Percentiles rank a stretch among this genome's conserved stretches.
These are phyloP conservation scores for Xenopus petersii DNA, from an alignment of 2,797 vertebrate genomes.

Conservation along the genomic window DNA sequence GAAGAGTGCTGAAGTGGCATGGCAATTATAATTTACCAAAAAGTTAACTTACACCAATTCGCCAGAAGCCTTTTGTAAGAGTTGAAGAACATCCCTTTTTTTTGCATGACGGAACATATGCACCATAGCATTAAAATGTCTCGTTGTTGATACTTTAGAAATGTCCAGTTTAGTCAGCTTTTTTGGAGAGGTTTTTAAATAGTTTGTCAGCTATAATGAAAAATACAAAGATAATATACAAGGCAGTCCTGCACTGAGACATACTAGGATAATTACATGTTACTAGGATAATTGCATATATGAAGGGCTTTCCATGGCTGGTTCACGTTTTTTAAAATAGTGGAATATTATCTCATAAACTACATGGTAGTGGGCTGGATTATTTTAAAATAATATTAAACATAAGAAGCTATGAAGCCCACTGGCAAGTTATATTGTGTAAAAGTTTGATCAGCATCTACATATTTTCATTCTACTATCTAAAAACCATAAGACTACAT, in stretches of 20 bases:
- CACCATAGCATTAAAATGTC: conserved; percentile 55
- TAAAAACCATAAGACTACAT: too few relatives aligned
- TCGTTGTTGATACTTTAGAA: not conserved
- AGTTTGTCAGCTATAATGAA: conserved; percentile 53
- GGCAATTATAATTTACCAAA: too few relatives aligned
- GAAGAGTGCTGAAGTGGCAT: too few relatives aligned
- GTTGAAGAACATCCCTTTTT: conserved; percentile 57
- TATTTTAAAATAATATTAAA: too few relatives aligned
- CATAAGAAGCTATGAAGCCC: too few relatives aligned
- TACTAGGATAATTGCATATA: not conserved
- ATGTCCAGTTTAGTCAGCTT: conserved; percentile 24
- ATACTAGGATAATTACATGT: not conserved
- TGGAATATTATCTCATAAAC: too few relatives aligned
- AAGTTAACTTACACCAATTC: conserved; percentile 54
- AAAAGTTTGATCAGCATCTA: too few relatives aligned
- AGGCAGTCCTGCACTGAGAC: not conserved
- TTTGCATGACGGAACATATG: conserved; percentile 52
- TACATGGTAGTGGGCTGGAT: too few relatives aligned
- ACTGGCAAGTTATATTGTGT: too few relatives aligned
- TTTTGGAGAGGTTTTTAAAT: conserved; percentile 49
- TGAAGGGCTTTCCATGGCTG: too few relatives aligned
- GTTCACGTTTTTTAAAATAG: too few relatives aligned
- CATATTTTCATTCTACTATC: too few relatives aligned
- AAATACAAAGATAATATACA: not conserved
- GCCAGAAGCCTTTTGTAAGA: conserved; percentile 44